Conservation (phyloP, 2,888 invertebrate species). For the Barypeithes pellucidus region DNA sequence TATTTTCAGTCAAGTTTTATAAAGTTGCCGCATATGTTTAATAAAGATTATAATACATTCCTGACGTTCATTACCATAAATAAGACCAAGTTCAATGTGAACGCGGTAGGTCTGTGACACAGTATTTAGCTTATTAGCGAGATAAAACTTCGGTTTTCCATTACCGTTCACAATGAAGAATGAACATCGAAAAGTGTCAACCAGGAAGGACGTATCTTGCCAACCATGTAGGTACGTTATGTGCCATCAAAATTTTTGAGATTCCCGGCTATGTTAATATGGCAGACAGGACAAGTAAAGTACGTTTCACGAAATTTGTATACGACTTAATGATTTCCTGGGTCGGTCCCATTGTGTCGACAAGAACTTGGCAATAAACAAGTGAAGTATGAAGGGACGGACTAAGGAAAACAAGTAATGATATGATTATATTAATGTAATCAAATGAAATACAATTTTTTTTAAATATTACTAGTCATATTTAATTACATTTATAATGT, state of each 20-base stretch:
- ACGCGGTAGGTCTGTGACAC: conserved; percentile 35
- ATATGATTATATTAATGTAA: too few relatives aligned
- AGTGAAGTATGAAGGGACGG: too few relatives aligned
- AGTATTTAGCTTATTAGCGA: conserved; percentile 37
- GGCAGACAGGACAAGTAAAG: background rate
- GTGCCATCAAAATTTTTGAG: conserved; percentile 6
- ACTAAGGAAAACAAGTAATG: too few relatives aligned
- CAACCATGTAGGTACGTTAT: conserved; percentile 1
- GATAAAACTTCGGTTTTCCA: conserved; percentile 44
- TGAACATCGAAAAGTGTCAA: conserved; percentile 13
- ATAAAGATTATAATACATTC: conserved; percentile 15
- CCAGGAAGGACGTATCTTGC: conserved; percentile 15
- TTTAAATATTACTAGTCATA: too few relatives aligned
- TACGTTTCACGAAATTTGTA: too few relatives aligned
- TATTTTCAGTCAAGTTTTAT: background rate
- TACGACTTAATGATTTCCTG: too few relatives aligned
- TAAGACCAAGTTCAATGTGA: conserved; percentile 35
- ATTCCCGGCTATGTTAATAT: conserved; percentile 9
- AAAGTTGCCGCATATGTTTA: conserved; percentile 4
- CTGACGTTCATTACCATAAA: conserved; percentile 36
- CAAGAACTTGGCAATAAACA: too few relatives aligned
- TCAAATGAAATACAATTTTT: too few relatives aligned
- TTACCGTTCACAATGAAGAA: conserved; percentile 35
- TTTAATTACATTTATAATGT: too few relatives aligned
- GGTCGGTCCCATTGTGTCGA: too few relatives aligned